Conservation (phyloP, 2,888 invertebrate species). For the Pimpla rufipes region DNA sequence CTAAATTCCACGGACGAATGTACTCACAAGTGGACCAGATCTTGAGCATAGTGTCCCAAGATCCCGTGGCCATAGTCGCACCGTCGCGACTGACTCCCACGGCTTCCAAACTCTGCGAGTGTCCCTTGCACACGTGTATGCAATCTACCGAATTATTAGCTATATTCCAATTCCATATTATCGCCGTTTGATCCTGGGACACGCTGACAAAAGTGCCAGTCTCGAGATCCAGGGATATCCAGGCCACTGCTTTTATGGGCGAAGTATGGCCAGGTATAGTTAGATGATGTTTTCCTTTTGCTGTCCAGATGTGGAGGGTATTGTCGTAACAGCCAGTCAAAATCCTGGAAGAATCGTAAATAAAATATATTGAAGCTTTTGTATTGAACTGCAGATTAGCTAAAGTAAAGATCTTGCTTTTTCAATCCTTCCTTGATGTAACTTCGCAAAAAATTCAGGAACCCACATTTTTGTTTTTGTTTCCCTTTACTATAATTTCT, state of each 20-base stretch:
- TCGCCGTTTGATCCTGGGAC: constrained; percentile 96
- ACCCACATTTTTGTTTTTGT: too few species aligned
- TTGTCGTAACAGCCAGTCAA: constrained; percentile 97
- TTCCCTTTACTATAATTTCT: too few species aligned
- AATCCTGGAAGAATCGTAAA: constrained; percentile 88
- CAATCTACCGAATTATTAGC: constrained; percentile 91
- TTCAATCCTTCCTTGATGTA: too few species aligned
- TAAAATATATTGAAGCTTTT: constrained; percentile 22
- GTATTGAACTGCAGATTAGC: too few species aligned
- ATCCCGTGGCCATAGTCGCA: constrained; percentile 92
- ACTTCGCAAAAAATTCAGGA: too few species aligned
- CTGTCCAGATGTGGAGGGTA: constrained; percentile 95
- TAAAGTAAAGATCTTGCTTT: too few species aligned
- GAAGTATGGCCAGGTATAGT: constrained; percentile 95
- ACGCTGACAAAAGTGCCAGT: constrained; percentile 91
- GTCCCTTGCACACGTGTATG: constrained; percentile 94
- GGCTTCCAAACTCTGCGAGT: constrained; percentile 96
- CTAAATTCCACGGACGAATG: neutral
- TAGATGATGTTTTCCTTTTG: constrained; percentile 93
- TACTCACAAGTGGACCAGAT: constrained; percentile 93
- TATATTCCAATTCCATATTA: constrained; percentile 96
- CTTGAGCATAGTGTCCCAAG: constrained; percentile 97
- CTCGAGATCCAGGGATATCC: constrained; percentile 91
- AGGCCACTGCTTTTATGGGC: constrained; percentile 95
- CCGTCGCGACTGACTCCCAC: constrained; percentile 91